Conservation (phyloP, 2,113 vertebrate species). For the Potamarius usumacintae region DNA sequence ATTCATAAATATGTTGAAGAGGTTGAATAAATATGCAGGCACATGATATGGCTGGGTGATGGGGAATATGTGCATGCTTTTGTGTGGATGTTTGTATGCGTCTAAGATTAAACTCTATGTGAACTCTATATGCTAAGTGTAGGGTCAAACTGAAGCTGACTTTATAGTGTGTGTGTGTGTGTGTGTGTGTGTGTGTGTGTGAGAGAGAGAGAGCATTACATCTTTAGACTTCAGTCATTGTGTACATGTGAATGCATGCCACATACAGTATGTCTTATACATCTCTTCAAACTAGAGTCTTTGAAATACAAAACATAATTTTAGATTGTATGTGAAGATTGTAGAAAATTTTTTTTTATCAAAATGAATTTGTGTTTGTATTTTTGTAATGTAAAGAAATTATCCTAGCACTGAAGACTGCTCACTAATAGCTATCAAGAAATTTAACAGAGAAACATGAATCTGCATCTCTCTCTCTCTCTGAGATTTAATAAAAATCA, state of each 20-base stretch:
- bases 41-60: conserved; percentile 7
- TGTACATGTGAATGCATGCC: background rate
- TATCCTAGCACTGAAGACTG: background rate
- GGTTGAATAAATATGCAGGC: conserved; percentile 30
- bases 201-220: conserved; percentile 45
- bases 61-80: conserved; percentile 45
- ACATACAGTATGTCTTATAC: background rate
- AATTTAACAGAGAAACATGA: background rate
- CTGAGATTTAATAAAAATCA: background rate
- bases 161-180: conserved; percentile 6
- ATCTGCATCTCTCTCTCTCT: background rate
- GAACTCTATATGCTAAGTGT: conserved; percentile 12
- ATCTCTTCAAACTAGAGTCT: background rate
- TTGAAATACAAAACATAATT: background rate
- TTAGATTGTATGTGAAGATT: background rate
- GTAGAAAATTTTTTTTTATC: background rate
- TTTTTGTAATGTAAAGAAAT: background rate
- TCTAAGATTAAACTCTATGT: conserved; percentile 13
- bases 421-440: background rate
- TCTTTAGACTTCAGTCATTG: background rate
- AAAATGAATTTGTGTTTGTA: background rate
- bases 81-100: conserved; percentile 4
- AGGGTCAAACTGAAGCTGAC: conserved; percentile 10
- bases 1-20: conserved; percentile 26
- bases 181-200: conserved; percentile 11